Evolutionary conservation across 2,113 vertebrate genomes (phyloP).

Genomic region (Elephantulus edwardii): DNA sequence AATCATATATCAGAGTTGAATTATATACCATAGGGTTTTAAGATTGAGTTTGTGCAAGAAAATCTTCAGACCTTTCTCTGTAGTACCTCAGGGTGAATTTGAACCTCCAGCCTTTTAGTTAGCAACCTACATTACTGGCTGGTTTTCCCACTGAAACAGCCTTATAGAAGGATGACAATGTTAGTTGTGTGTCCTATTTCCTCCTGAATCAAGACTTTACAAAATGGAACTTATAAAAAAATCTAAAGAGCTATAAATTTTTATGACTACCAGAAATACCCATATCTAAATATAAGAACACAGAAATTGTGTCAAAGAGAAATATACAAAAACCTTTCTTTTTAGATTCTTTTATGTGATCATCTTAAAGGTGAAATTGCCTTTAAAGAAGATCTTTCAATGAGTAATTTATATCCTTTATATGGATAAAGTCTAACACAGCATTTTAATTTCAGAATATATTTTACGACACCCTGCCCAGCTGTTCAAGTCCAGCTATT

Average conservation of each 20-base stretch:
- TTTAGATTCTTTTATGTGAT: constrained; percentile 50
- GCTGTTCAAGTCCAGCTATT: constrained; percentile 96
- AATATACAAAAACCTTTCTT: background rate
- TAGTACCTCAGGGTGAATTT: background rate
- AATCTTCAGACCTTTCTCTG: background rate
- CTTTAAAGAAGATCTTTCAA: background rate
- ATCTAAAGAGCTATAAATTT: constrained; percentile 19
- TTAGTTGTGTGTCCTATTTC: background rate
- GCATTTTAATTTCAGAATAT: constrained; percentile 93
- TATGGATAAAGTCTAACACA: constrained; percentile 75
- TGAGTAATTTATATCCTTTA: constrained; percentile 72
- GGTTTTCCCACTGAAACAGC: background rate
- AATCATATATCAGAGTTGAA: background rate
- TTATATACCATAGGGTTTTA: background rate
- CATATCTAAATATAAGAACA: constrained; percentile 16
- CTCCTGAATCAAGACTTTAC: constrained; percentile 2
- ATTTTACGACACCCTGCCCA: constrained; percentile 95
- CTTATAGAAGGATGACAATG: background rate
- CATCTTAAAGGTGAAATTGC: constrained; percentile 40
- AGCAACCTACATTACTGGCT: background rate
- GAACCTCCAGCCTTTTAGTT: background rate
- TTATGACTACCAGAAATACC: constrained; percentile 14
- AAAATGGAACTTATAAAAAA: background rate
- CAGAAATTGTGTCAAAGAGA: constrained; percentile 22
- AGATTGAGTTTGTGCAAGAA: background rate